phyloP scores from a whole-genome alignment of 2,113 vertebrate genomes.

The Dasypus novemcinctus region DNA sequence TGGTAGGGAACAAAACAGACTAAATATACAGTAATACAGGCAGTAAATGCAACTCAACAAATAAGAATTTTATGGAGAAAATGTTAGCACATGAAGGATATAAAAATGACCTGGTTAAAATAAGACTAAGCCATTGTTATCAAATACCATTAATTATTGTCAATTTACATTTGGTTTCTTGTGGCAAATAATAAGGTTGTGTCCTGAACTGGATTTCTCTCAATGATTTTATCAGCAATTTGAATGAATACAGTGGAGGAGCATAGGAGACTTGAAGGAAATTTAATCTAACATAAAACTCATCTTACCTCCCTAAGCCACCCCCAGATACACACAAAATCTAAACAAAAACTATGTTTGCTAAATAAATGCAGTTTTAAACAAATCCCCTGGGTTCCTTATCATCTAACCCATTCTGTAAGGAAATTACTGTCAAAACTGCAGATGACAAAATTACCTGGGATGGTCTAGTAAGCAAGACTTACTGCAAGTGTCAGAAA shows the following conservation, averaged over 20 bases:
- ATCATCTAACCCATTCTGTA: background rate
- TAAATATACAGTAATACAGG: background rate
- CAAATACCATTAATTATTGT: background rate
- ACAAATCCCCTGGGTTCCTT: background rate
- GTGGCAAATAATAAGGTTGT: background rate
- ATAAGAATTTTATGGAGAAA: no score
- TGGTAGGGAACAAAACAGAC: background rate
- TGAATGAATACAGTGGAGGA: background rate
- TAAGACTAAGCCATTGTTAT: background rate
- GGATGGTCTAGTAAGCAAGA: background rate
- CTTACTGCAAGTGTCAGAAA: background rate
- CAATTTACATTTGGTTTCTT: background rate
- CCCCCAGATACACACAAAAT: background rate
- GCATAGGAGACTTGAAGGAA: background rate
- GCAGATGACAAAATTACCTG: background rate
- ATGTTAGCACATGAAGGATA: background rate
- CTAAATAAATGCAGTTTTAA: background rate
- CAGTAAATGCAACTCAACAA: background rate
- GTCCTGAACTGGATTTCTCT: background rate
- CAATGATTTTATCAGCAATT: background rate
- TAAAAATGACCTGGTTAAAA: background rate
- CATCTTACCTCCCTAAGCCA: background rate
- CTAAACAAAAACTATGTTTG: background rate
- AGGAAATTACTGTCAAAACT: background rate
- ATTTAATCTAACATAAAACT: background rate